phyloP scores from a whole-genome alignment of 2,888 invertebrate genomes.

The Lasioglossum villosulum region DNA sequence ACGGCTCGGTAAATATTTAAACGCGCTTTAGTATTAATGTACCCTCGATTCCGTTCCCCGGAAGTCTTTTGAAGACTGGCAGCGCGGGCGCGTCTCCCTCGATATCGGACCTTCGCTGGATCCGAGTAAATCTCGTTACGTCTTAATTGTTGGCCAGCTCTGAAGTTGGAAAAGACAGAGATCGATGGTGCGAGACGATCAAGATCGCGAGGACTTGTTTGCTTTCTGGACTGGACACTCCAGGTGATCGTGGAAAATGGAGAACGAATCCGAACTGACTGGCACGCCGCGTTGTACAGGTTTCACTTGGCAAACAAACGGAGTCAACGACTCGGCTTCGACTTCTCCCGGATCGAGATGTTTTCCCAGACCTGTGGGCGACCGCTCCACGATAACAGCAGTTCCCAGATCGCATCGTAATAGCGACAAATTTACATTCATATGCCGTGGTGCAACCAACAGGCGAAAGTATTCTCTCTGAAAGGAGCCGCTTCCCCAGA shows the following conservation, averaged over 20 bases:
- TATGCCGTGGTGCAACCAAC: not conserved
- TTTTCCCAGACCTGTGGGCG: slow-evolving; percentile 11
- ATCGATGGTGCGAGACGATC: not conserved
- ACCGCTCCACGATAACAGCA: not conserved
- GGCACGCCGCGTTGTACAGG: not conserved
- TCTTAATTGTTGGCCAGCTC: slow-evolving; percentile 33
- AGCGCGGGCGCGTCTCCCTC: not conserved
- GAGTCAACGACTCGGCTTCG: not conserved
- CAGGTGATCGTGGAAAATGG: not conserved
- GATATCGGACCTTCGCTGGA: not conserved
- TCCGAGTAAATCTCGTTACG: slow-evolving; percentile 21
- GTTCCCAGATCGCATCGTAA: slow-evolving; percentile 2
- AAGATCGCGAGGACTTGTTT: not conserved
- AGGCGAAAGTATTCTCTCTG: not conserved
- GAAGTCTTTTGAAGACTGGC: slow-evolving; percentile 5
- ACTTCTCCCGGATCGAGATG: not conserved
- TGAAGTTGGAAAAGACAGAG: not conserved
- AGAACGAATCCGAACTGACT: not conserved
- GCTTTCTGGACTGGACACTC: not conserved
- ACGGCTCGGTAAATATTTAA: slow-evolving; percentile 42
- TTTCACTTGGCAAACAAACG: not conserved
- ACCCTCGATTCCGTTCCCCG: not conserved
- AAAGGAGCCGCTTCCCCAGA: not conserved
- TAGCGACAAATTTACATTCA: slow-evolving; percentile 7
- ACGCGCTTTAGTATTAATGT: slow-evolving; percentile 21